Conservation (phyloP, 1,140 invertebrate species). For the Hydropsyche tenuis region DNA sequence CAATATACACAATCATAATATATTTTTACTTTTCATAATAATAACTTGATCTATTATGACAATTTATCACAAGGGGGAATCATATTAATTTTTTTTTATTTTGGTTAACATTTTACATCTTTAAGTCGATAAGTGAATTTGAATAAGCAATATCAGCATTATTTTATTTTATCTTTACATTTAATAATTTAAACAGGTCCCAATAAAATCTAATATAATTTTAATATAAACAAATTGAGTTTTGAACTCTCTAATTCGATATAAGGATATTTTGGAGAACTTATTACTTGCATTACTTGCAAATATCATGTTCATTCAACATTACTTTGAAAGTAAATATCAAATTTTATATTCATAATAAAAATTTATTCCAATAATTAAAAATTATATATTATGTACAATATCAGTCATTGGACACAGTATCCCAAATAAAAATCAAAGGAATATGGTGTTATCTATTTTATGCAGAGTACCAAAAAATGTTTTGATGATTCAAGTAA, state of each 20-base stretch:
- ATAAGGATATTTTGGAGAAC: constrained; percentile 16
- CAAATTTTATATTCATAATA: too few relatives aligned
- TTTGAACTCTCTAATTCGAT: constrained; percentile 9
- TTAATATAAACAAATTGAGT: constrained; percentile 21
- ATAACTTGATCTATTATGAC: constrained; percentile 43
- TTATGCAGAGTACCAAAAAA: not conserved
- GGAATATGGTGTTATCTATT: not conserved
- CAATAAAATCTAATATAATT: constrained; percentile 22
- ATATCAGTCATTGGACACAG: constrained; percentile 36
- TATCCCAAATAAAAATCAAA: constrained; percentile 10
- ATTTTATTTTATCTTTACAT: constrained; percentile 19
- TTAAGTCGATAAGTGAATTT: constrained; percentile 28
- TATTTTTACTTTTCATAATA: constrained; percentile 40
- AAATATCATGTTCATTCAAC: not conserved
- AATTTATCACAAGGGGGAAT: constrained; percentile 47
- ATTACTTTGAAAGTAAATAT: too few relatives aligned
- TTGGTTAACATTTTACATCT: constrained; percentile 27
- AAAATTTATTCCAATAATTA: constrained; percentile 10
- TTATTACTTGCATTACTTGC: not conserved
- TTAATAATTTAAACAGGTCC: constrained; percentile 20
- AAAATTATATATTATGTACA: constrained; percentile 32
- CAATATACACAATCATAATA: constrained; percentile 48
- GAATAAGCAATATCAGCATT: constrained; percentile 32
- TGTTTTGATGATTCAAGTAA: not conserved
- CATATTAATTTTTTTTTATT: constrained; percentile 41